Conservation (phyloP, 1,140 invertebrate genomes). For the Drosophila ercepeae region DNA sequence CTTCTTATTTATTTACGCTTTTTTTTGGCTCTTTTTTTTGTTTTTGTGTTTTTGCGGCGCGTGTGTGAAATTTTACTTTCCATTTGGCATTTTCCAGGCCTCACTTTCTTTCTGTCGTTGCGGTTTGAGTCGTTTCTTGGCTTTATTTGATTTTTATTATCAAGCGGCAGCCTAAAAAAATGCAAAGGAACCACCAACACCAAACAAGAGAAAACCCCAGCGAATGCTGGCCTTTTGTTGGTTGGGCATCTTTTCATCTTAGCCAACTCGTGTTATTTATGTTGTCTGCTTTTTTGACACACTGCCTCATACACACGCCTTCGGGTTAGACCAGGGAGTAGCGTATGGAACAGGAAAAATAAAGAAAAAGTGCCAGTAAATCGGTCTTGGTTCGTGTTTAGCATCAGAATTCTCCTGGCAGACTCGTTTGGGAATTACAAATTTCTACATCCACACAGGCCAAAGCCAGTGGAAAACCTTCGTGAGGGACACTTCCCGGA, state of each 20-base stretch:
- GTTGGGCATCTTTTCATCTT: slow-evolving; percentile 40
- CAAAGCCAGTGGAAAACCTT: slow-evolving; percentile 18
- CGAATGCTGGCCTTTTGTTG: slow-evolving; percentile 19
- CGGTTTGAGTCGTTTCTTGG: slow-evolving; percentile 48
- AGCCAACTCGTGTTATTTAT: slow-evolving; percentile 66
- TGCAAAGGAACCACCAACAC: background rate
- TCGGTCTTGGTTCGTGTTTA: slow-evolving; percentile 75
- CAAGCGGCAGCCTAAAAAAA: slow-evolving; percentile 33
- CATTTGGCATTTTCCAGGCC: slow-evolving; percentile 31
- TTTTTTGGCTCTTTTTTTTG: background rate
- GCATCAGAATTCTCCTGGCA: slow-evolving; percentile 61
- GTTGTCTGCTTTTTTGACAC: slow-evolving; percentile 64
- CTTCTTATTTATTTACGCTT: slow-evolving; percentile 50
- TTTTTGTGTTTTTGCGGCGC: slow-evolving; percentile 31
- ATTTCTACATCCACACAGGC: slow-evolving; percentile 30
- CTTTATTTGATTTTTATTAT: slow-evolving; percentile 78
- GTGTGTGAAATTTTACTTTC: slow-evolving; percentile 67
- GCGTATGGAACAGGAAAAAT: slow-evolving; percentile 12
- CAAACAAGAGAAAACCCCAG: slow-evolving; percentile 23
- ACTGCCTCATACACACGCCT: slow-evolving; percentile 20
- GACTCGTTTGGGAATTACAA: slow-evolving; percentile 62
- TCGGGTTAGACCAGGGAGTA: slow-evolving; percentile 7
- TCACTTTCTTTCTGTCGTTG: slow-evolving; percentile 29
- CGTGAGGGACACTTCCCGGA: slow-evolving; percentile 28
- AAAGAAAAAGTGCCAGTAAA: slow-evolving; percentile 65